phyloP scores from a whole-genome alignment of 2,797 vertebrate species.

The Ctenosaura bakeri region DNA sequence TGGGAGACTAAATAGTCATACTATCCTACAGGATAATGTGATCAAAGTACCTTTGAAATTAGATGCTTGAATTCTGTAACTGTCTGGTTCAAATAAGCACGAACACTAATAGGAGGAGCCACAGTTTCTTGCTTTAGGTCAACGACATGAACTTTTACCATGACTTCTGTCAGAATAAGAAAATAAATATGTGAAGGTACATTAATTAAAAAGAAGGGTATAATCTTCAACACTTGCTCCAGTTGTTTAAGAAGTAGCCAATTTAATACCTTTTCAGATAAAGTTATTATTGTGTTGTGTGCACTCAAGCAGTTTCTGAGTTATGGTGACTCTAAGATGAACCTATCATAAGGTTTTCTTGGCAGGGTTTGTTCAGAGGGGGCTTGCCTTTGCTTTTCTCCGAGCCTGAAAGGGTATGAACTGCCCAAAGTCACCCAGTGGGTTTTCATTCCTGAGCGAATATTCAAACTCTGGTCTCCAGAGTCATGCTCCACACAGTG shows the following conservation, averaged over 20 bases:
- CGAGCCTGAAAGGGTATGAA: too few relatives aligned
- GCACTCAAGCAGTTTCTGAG: neutral
- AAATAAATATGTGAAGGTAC: conserved; percentile 22
- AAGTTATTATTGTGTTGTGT: neutral
- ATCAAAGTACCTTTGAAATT: conserved; percentile 91
- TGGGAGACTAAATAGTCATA: neutral
- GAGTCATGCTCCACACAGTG: too few relatives aligned
- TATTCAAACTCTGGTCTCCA: too few relatives aligned
- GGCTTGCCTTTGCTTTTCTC: too few relatives aligned
- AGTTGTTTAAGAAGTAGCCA: neutral
- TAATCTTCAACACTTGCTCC: neutral
- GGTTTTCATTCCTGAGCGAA: too few relatives aligned
- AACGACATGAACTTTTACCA: conserved; percentile 98
- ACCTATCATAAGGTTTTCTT: too few relatives aligned
- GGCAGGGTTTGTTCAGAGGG: too few relatives aligned
- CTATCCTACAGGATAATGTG: neutral
- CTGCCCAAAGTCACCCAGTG: too few relatives aligned
- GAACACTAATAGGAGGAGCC: conserved; percentile 89
- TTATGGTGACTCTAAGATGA: too few relatives aligned
- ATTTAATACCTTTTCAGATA: neutral
- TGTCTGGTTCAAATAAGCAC: conserved; percentile 97
- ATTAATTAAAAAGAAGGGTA: neutral
- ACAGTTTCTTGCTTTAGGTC: conserved; percentile 93
- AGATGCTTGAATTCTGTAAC: conserved; percentile 97
- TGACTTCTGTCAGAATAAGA: conserved; percentile 88